A percentile compares a stretch with the other conserved stretches of the same genome.
phyloP scores from a whole-genome alignment of 2,888 invertebrate genomes.

The Strigamia crassipes region DNA sequence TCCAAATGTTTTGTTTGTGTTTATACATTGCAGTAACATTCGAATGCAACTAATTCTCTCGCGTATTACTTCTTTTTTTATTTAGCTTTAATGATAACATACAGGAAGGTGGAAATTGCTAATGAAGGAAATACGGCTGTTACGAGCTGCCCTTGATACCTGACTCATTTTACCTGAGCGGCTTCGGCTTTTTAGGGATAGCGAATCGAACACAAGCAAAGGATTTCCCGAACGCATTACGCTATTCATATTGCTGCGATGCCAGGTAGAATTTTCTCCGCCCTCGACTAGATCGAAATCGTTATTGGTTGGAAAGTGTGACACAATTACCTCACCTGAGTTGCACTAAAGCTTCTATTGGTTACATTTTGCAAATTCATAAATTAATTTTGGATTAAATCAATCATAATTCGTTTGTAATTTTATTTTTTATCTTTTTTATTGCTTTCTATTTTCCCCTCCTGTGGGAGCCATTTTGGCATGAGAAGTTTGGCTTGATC shows the following conservation, averaged over 20 bases:
- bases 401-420: neutral
- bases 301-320: neutral
- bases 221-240: slow-evolving; percentile 22
- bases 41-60: neutral
- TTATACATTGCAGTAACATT: neutral
- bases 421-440: neutral
- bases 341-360: neutral
- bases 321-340: neutral
- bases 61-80: neutral
- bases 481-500: slow-evolving; percentile 15
- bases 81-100: neutral
- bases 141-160: slow-evolving; percentile 8
- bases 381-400: neutral
- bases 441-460: neutral
- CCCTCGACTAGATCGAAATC: neutral
- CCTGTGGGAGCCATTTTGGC: slow-evolving; percentile 21
- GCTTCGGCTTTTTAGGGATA: neutral
- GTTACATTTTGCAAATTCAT: neutral
- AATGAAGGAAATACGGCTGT: slow-evolving; percentile 29
- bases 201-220: neutral
- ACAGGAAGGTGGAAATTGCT: neutral
- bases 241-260: neutral
- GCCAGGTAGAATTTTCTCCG: neutral
- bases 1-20: neutral
- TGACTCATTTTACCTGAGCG: slow-evolving; percentile 20